Percentiles rank a stretch among this genome's conserved stretches.
Conservation (phyloP, 2,888 invertebrate species). For the Hirtodrosophila duncani region DNA sequence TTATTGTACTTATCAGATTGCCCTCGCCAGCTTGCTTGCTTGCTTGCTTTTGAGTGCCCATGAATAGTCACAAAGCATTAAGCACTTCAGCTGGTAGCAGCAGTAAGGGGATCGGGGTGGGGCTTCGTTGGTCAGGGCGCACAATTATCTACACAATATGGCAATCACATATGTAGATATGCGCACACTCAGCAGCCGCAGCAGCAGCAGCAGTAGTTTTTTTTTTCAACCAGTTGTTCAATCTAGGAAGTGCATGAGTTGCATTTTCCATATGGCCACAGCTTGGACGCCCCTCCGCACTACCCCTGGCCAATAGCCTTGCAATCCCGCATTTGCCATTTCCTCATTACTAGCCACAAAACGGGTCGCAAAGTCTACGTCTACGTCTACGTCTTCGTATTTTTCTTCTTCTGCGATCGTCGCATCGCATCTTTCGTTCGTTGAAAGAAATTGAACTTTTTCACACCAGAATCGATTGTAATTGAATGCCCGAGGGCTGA, state of each 20-base stretch:
- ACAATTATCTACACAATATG: slow-evolving; percentile 73
- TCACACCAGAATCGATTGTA: slow-evolving; percentile 76
- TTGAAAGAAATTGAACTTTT: slow-evolving; percentile 75
- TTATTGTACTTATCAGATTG: no score
- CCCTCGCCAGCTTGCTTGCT: no score
- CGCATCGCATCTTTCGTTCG: slow-evolving; percentile 42
- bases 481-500: slow-evolving; percentile 73
- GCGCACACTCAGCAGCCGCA: slow-evolving; percentile 52
- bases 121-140: slow-evolving; percentile 33
- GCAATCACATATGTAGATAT: slow-evolving; percentile 72
- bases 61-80: slow-evolving; percentile 72
- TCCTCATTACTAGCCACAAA: slow-evolving; percentile 66
- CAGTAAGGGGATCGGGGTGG: slow-evolving; percentile 6
- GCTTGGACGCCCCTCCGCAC: slow-evolving; percentile 14
- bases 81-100: slow-evolving; percentile 58
- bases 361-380: slow-evolving; percentile 50
- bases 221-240: slow-evolving; percentile 68
- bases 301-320: slow-evolving; percentile 36
- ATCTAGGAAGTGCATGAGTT: slow-evolving; percentile 74
- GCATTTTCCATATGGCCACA: slow-evolving; percentile 72
- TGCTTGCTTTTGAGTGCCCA: slow-evolving; percentile 56
- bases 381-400: slow-evolving; percentile 21
- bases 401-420: slow-evolving; percentile 26
- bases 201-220: slow-evolving; percentile 11
- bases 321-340: slow-evolving; percentile 53